Evolutionary conservation across 2,113 vertebrate genomes (phyloP), one percentile per base, ranked within the genome.

Genomic region (Gymnogyps californianus): DNA sequence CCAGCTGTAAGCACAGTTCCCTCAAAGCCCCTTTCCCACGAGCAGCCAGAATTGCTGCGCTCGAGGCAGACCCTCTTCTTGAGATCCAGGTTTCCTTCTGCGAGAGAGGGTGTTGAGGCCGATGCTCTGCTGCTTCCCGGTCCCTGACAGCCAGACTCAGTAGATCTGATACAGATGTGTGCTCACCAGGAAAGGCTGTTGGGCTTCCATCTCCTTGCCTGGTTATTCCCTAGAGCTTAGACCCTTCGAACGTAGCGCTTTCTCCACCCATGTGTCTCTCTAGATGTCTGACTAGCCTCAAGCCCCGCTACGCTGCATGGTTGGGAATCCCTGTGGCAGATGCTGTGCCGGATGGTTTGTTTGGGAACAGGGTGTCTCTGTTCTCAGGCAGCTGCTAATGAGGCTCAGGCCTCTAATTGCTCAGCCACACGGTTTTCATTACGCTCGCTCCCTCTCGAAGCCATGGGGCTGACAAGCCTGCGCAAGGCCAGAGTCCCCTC

Each of bases 201-300:
- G 67, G 59, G 46, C 65, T 49, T 34, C 36, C 36, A 1, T 4
- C 34, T 46, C 49, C 54, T 16, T 7, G 8, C 15, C 17, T 12
- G 10, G 11, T 42, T 40, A 6, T n/a, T 78, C 76, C 57, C 52
- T 18, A 6, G n/a, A 67, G 67, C 19, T 70, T 13, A 47, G 38
- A 32, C 13, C n/a, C n/a, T 29, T 52, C 0, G 0, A 13, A 8
- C 1, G 0, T 2, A 20, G 58, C 3, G 1, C 22, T 61, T 81
- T 18, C 64, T 25, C 42, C 62, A 12, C 52, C 58, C n/a, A 0
- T 2, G n/a, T 19, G 20, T 31, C 25, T 40, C 42, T 19, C 49
- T 24, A 6, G 24, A 4, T 10, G 32, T 20, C n/a, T 24, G n/a
- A 6, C 40, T 29, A 1, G 34, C 5, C 40, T 22, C 19, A 0